Evolutionary conservation across 2,113 vertebrate genomes (phyloP).

Genomic region (Myxocyprinus asiaticus): DNA sequence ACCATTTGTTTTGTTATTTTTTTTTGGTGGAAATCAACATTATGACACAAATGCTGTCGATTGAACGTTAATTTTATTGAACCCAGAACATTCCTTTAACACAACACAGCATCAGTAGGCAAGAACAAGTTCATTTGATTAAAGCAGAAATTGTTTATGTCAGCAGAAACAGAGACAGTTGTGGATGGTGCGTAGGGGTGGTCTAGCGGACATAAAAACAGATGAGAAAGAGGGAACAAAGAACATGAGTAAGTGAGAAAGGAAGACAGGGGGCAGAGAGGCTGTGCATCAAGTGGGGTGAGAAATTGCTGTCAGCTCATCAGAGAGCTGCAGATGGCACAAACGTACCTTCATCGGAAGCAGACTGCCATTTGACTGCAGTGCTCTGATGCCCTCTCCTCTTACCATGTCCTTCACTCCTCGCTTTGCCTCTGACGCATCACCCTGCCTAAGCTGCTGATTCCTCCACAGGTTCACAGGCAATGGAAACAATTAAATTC

Average conservation of each 20-base stretch:
- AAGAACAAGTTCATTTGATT: conserved; percentile 28
- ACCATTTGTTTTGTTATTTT: too few species aligned
- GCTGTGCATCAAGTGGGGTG: conserved; percentile 70
- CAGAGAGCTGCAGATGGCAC: conserved; percentile 66
- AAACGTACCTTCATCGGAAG: conserved; percentile 66
- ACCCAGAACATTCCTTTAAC: background rate
- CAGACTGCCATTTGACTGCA: conserved; percentile 60
- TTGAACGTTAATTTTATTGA: too few species aligned
- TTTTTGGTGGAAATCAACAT: too few species aligned
- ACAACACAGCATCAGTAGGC: background rate
- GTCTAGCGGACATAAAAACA: conserved; percentile 47
- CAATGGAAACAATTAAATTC: conserved; percentile 35
- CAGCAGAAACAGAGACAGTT: conserved; percentile 31
- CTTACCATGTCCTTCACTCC: conserved; percentile 58
- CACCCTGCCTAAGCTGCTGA: conserved; percentile 20
- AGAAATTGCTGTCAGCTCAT: conserved; percentile 67
- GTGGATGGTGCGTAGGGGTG: conserved; percentile 10
- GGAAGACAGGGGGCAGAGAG: background rate
- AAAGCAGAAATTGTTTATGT: conserved; percentile 24
- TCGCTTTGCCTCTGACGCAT: conserved; percentile 37
- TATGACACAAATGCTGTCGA: too few species aligned
- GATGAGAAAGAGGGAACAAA: conserved; percentile 36
- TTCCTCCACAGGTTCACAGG: conserved; percentile 30
- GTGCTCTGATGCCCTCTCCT: conserved; percentile 54
- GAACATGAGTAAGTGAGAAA: conserved; percentile 32